Evolutionary conservation across 2,888 invertebrate genomes (phyloP).

Genomic region (Griposia aprilina): DNA sequence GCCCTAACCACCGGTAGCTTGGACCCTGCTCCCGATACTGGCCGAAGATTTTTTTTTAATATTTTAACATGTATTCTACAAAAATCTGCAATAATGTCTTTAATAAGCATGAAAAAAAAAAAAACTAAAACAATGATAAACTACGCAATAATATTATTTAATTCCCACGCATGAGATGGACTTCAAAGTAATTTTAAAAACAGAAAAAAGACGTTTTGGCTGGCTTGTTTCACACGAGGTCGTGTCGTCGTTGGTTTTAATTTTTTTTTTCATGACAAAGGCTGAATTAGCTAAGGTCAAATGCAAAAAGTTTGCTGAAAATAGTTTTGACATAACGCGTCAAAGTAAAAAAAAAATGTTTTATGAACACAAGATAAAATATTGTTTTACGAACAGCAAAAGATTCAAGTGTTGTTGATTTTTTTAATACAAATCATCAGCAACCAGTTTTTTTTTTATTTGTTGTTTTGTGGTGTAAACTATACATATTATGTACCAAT

Average conservation of each 20-base stretch:
- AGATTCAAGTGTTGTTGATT: not conserved
- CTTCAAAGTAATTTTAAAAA: constrained; percentile 58
- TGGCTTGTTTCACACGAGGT: constrained; percentile 63
- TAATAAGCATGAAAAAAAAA: no score
- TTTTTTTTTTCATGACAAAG: constrained; percentile 49
- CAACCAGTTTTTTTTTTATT: not conserved
- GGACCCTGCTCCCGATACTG: no score
- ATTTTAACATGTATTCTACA: no score
- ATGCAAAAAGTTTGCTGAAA: constrained; percentile 24
- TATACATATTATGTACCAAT: constrained; percentile 6
- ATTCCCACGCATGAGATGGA: constrained; percentile 46
- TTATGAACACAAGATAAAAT: constrained; percentile 1
- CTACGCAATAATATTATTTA: constrained; percentile 25
- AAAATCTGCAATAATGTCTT: no score
- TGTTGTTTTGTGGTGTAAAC: not conserved
- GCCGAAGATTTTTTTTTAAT: no score
- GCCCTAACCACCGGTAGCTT: no score
- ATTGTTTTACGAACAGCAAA: not conserved
- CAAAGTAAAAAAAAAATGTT: not conserved
- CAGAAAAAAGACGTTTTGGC: constrained; percentile 49
- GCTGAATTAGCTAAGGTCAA: constrained; percentile 31
- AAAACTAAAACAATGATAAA: constrained; percentile 20
- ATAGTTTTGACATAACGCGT: not conserved
- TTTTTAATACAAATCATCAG: not conserved
- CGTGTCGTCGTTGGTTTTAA: constrained; percentile 37